phyloP scores from a whole-genome alignment of 2,797 vertebrate genomes.

The Erethizon dorsatum region DNA sequence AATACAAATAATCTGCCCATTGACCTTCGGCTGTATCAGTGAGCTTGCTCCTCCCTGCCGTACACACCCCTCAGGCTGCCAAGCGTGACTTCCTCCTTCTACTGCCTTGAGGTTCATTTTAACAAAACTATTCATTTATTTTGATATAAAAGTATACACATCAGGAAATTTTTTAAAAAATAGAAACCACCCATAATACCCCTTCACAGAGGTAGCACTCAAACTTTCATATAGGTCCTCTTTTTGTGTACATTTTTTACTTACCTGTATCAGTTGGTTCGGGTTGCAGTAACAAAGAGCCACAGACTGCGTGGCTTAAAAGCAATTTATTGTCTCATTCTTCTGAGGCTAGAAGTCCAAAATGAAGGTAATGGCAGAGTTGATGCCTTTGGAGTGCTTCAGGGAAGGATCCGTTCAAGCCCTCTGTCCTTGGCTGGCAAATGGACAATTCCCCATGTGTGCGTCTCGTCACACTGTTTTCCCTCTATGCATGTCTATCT shows the following conservation, averaged over 20 bases:
- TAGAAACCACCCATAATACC: background rate
- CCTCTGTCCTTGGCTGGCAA: background rate
- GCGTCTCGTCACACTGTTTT: background rate
- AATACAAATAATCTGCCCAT: background rate
- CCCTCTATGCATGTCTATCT: background rate
- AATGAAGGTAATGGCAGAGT: background rate
- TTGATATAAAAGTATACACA: conserved; percentile 17
- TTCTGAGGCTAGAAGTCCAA: conserved; percentile 3
- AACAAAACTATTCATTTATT: conserved; percentile 12
- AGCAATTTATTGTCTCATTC: background rate
- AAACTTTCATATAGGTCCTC: background rate
- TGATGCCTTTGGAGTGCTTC: background rate
- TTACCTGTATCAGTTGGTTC: background rate
- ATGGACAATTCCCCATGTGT: background rate
- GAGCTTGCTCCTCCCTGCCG: background rate
- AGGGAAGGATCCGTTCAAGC: background rate
- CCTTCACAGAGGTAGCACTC: background rate
- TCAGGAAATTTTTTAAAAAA: conserved; percentile 29
- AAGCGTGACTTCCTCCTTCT: background rate
- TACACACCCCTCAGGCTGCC: background rate
- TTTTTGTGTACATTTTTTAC: conserved; percentile 12
- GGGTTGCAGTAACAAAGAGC: background rate
- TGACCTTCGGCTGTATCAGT: background rate
- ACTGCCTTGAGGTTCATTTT: conserved; percentile 27
- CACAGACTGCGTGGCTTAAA: background rate